Evolutionary conservation across 2,797 vertebrate species (phyloP), one percentile per base, ranked within the genome.

Genomic region (Petrocephalus sullivani): DNA sequence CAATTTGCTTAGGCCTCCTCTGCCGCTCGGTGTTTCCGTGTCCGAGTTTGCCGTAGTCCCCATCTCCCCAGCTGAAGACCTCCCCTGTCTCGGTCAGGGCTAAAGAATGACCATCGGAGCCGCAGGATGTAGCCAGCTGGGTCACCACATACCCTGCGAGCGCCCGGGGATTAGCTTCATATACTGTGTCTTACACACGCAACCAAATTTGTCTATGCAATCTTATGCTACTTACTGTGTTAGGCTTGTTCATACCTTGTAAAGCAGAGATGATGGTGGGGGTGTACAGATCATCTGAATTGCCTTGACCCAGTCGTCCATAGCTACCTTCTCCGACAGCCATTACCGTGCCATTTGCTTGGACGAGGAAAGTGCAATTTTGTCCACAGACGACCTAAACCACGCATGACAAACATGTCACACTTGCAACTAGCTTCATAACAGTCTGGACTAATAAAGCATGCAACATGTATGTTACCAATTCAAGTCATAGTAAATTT

Each of bases 41-140:
- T 9, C 96, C 96, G 87, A 97, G 94, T 90, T 97, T 97, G 87
- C 96, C 96, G 71, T 96, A 97, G 90, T 97, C 96, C 64, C 96
- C 96, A 3, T 97, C 96, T 14, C 96, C 96, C 96, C 96, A 97
- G 89, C 96, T 97, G 93, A 96, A 97, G 28, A 96, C 96, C 92
- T 97, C 96, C 3, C 96, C 96, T 0, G 96, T 96, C 92, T 97
- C 96, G 1, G 95, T 96, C 90, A 97, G 93, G 4, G 96, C 96
- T 93, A 97, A 93, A 0, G 96, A 96, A 92, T 97, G 96, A 87
- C 96, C 96, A 14, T 97, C 96, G 0, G 96, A 97, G 2, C 96
- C 96, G 12, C 96, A 96, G 5, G 96, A 97, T 0, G 96, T 97
- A 90, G 94, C 95, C 92, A 97, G 92, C 87, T 96, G 96, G 21